Evolutionary conservation across 2,797 vertebrate species (phyloP), one percentile per base, ranked within the genome.

Genomic region (Pseudomugil gertrudae): DNA sequence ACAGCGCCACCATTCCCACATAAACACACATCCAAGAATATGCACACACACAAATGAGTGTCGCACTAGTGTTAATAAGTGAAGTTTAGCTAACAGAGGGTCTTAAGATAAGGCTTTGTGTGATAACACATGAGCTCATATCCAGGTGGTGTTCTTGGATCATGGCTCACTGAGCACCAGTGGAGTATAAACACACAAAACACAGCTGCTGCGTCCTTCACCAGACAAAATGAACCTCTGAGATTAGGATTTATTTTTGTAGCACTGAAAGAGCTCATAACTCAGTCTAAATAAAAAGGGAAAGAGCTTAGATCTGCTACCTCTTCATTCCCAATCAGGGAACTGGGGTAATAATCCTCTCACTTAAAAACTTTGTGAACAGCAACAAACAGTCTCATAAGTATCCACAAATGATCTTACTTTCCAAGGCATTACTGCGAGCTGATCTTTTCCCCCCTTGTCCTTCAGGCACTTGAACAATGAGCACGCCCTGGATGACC

Each of bases 401-500:
- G 58, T 23, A 65, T 35, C 60, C 36, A 32, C 32, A 32, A 32
- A 35, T 54, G 36, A 30, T 51, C 21, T 51, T 43, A 29, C 52
- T 63, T 69, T 35, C 43, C 30, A 40, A 45, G 35, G 75, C 67
- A 55, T 53, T 14, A 78, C 2, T 68, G 26, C 57, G 60, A 24
- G 4, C 30, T 57, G 36, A 63, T 56, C 50, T 13, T 76, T 15
- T 51, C 51, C 27, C 19, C 2, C 47, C 57, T 38, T 55, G 43
- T 36, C 15, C 48, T 45, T 24, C 77, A 99, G 98, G 93, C 98
- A 99, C 95, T 96, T 99, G 94, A 98, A 98, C 90, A 99, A 94
- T 21, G 98, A 99, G 85, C 98, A 99, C 14, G 97, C 97, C 87
- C 95, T 99, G 78, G 98, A 99, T 17, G 98, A 99, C 94, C 95